Evolutionary conservation across 2,888 invertebrate species (phyloP).

Genomic region (Pecten maximus): DNA sequence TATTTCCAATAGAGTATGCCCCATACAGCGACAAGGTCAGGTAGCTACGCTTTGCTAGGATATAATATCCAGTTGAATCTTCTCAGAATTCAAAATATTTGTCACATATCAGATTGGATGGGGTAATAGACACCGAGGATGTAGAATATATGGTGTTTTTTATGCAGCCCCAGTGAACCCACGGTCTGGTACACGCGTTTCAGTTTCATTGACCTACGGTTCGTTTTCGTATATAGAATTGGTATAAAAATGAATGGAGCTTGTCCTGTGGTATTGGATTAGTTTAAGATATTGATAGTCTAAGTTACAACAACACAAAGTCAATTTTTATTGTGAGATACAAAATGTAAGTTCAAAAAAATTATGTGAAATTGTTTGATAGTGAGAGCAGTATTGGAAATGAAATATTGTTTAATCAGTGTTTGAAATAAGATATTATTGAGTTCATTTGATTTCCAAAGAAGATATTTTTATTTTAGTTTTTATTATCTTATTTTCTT

Average conservation of each 20-base stretch:
- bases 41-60: not conserved
- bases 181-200: not conserved
- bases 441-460: too few relatives aligned
- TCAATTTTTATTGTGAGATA: not conserved
- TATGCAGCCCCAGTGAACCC: not conserved
- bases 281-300: not conserved
- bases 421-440: not conserved
- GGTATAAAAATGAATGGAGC: not conserved
- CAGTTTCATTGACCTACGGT: not conserved
- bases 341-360: not conserved
- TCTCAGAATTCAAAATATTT: conserved; percentile 33
- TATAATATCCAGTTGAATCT: not conserved
- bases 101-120: conserved; percentile 16
- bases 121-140: not conserved
- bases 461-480: too few relatives aligned
- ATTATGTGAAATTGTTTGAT: not conserved
- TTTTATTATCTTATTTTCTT: too few relatives aligned
- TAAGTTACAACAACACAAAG: not conserved
- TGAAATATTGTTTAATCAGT: not conserved
- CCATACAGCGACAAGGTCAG: conserved; percentile 25
- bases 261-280: not conserved
- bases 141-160: not conserved
- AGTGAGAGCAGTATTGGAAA: not conserved
- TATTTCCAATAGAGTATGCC: conserved; percentile 25
- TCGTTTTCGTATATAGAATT: not conserved